Evolutionary conservation across 2,888 invertebrate genomes (phyloP), one percentile per base, ranked within the genome.

Genomic region (Hypercompe scribonia): DNA sequence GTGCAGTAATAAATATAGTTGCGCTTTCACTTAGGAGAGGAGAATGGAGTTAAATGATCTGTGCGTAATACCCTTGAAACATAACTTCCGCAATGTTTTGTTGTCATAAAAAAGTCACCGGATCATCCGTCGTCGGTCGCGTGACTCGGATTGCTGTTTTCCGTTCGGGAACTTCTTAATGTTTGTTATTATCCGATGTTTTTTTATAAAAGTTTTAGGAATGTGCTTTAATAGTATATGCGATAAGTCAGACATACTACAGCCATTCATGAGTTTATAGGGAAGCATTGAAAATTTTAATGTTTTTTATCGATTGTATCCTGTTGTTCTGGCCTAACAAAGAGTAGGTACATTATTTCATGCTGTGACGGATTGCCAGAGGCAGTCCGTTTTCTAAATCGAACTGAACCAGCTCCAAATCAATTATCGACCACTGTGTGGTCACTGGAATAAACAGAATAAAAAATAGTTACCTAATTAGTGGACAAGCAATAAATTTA

Each of bases 41-140:
- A 90, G 91, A 89, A 90, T 90, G 88, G 82, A 83, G 90, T 87
- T 93, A 93, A 95, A 95, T 95, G 95, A 94, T 89, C 93, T 93
- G 94, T 94, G 92, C 92, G 90, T 92, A 93, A 94, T 92, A 92
- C 81, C 86, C 88, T 87, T 88, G 91, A 90, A 89, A 90, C 91
- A 92, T 91, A 89, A 90, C 95, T 94, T 95, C 95, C 95, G 94
- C 89, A 85, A 86, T 91, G 89, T 93, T 92, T 94, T 92, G 91
- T 91, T 88, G 88, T 88, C 88, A 90, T 93, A 94, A 94, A 94
- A 93, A 95, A 92, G 85, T 89, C 84, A 85, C 81, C 82, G 84
- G 84, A 81, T 80, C 78, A 83, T 79, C 79, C 82, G 84, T 74
- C 81, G 83, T 71, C 81, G 82, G 84, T 74, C 88, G 84, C 89